Evolutionary conservation across 1,140 invertebrate species (phyloP).

Genomic region (Drosophila nikananu): DNA sequence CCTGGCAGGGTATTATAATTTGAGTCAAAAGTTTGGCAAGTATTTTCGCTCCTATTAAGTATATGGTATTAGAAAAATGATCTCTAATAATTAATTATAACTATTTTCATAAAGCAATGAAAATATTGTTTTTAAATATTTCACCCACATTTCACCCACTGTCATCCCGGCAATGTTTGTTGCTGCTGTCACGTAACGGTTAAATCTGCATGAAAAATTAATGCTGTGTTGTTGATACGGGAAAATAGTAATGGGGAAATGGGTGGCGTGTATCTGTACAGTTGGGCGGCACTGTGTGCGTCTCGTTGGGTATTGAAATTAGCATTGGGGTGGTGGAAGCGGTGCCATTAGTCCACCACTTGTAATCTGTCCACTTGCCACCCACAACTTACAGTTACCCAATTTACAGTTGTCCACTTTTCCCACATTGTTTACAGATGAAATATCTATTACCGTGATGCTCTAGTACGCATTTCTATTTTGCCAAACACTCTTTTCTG

Average conservation of each 20-base stretch:
- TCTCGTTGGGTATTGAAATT: slow-evolving; percentile 29
- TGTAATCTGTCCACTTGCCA: slow-evolving; percentile 8
- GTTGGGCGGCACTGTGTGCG: neutral
- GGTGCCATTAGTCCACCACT: slow-evolving; percentile 4
- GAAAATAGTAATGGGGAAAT: slow-evolving; percentile 6
- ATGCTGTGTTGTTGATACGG: slow-evolving; percentile 56
- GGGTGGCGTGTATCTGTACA: neutral
- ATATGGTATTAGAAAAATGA: too few relatives aligned
- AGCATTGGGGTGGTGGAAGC: slow-evolving; percentile 8
- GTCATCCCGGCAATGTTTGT: slow-evolving; percentile 19
- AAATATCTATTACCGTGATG: neutral
- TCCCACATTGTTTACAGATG: slow-evolving; percentile 15
- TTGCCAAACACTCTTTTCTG: too few relatives aligned
- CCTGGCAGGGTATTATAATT: too few relatives aligned
- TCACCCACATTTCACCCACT: neutral
- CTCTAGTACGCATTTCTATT: neutral
- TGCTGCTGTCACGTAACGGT: slow-evolving; percentile 56
- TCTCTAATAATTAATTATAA: too few relatives aligned
- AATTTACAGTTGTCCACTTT: slow-evolving; percentile 8
- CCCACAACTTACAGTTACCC: slow-evolving; percentile 3
- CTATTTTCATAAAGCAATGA: too few relatives aligned
- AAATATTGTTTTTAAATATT: neutral
- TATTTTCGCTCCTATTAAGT: too few relatives aligned
- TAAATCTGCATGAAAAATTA: slow-evolving; percentile 67
- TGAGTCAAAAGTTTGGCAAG: too few relatives aligned